Conservation (phyloP, 2,888 invertebrate genomes). For the Drosophila melanocephala region DNA sequence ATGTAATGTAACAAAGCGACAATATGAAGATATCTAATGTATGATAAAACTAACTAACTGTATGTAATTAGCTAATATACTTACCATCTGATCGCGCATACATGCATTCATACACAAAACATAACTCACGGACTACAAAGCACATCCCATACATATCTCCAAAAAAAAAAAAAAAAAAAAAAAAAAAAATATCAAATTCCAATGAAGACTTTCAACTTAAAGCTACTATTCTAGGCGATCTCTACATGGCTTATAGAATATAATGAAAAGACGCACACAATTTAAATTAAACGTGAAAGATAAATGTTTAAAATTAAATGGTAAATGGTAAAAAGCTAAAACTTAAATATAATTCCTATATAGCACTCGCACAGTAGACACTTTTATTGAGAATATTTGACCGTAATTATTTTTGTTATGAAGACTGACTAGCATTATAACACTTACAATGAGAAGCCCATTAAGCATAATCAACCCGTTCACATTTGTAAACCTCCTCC, state of each 20-base stretch:
- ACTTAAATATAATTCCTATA: conserved; percentile 45
- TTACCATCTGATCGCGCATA: conserved; percentile 42
- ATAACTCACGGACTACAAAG: conserved; percentile 58
- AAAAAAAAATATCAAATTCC: conserved; percentile 14
- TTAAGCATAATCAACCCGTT: conserved; percentile 17
- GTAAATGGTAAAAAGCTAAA: conserved; percentile 16
- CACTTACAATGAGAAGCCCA: conserved; percentile 31
- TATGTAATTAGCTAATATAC: conserved; percentile 52
- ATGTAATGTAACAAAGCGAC: conserved; percentile 78
- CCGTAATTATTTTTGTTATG: conserved; percentile 69
- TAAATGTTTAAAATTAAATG: conserved; percentile 18
- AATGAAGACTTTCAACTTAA: conserved; percentile 33
- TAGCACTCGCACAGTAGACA: conserved; percentile 37
- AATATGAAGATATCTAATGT: conserved; percentile 74
- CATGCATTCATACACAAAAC: conserved; percentile 39
- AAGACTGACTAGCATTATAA: conserved; percentile 81
- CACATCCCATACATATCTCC: conserved; percentile 66
- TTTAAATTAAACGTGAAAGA: conserved; percentile 18
- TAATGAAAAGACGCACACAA: conserved; percentile 21
- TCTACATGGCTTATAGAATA: conserved; percentile 47
- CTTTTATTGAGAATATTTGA: conserved; percentile 33
- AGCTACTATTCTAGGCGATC: conserved; percentile 30
- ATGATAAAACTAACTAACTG: conserved; percentile 63
- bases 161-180: conserved; percentile 3
- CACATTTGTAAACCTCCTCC: conserved; percentile 18